Base-by-base conservation (phyloP, 2,888 invertebrate genomes). In the Temnothorax ravouxi region DNA sequence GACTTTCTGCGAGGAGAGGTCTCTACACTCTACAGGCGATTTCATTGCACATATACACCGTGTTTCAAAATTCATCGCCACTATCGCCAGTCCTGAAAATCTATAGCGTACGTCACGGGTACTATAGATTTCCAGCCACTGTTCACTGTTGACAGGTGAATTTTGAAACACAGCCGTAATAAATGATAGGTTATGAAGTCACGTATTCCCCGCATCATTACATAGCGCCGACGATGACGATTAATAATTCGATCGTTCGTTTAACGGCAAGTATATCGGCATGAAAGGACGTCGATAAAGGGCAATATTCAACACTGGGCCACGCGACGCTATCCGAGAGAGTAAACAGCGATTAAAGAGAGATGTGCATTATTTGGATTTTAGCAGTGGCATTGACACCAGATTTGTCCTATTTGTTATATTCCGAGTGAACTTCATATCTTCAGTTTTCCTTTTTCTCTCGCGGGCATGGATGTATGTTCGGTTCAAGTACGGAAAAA, bases 141-240 rank as follows among this genome's bases (percentile, higher is more conserved):
- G 34, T 34, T 34, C 6, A 0, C 34, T 0, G 34, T 34, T 34
- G 4, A 6, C 34, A 34, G 34, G 5, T 34, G 34, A 34, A 34
- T 34, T 34, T 5, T 34, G 6, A 6, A 34, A 6, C 34, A 34
- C 29, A 29, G 29, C 6, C 34, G 6, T 34, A 34, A 21, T 41
- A 21, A 6, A 64, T 64, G 34, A 44, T 44, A 66, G 64, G 64
- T 66, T 66, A 66, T 66, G 41, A 44, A 25, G 15, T 66, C 44
- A 25, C 44, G 44, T 44, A 44, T 66, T 66, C 21, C 15, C 3
- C 25, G 11, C 5, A 21, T 41, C 8, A 44, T 38, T 18, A 1
- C 8, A 1, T 38, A 62, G n/a, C 9, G 15, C 1, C 15, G 13
- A 6, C 6, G 13, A 64, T 64, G 64, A 64, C 41, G 13, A 3